Evolutionary conservation across 2,113 vertebrate species (phyloP).

Genomic region (Ailuropoda melanoleuca): DNA sequence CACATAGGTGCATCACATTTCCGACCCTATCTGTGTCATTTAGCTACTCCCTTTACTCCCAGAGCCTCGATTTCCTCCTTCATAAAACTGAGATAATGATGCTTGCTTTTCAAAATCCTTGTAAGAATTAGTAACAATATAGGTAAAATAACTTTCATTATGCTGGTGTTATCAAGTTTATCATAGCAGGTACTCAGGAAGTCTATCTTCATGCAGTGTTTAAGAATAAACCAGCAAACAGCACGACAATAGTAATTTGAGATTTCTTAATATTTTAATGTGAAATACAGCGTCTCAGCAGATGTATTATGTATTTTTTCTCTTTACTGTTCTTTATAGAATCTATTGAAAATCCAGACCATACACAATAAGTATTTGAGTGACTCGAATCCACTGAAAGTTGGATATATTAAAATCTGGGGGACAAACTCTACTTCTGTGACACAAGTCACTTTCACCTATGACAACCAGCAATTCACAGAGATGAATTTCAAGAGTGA

Average conservation of each 20-base stretch:
- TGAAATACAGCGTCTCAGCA: neutral
- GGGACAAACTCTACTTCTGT: conserved; percentile 34
- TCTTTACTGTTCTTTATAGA: conserved; percentile 39
- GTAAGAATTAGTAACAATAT: neutral
- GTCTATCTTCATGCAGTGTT: neutral
- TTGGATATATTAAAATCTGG: conserved; percentile 73
- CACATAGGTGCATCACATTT: neutral
- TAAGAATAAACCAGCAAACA: neutral
- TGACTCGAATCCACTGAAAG: conserved; percentile 55
- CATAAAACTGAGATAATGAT: neutral
- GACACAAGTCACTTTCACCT: conserved; percentile 7
- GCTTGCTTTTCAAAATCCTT: neutral
- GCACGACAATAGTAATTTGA: neutral
- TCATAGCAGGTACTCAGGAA: neutral
- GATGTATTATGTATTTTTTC: neutral
- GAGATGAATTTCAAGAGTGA: neutral
- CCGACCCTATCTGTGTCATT: neutral
- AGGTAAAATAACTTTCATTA: neutral
- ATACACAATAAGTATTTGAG: conserved; percentile 63
- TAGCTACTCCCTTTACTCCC: neutral
- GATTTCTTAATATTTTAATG: neutral
- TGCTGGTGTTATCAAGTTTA: neutral
- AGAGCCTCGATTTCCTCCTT: neutral
- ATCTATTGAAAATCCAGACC: conserved; percentile 40
- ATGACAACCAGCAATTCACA: conserved; percentile 11